These are phyloP conservation scores for Nestor notabilis DNA, from an alignment of 2,113 vertebrate species.

Conservation along the genomic window DNA sequence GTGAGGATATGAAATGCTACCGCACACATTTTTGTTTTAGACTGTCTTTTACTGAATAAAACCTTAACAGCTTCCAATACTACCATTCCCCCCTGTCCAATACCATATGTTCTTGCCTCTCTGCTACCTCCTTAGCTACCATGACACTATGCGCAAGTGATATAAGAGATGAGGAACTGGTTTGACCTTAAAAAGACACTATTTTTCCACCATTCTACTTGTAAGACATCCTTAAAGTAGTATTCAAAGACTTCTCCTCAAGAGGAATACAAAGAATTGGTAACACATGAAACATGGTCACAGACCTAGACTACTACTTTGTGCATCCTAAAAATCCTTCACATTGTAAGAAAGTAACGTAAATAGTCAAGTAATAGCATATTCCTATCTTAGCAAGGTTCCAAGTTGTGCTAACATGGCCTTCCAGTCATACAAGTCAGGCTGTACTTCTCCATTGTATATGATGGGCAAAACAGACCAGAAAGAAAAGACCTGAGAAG, in stretches of 20 bases:
- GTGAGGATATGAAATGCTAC: neutral
- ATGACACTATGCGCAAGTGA: rapidly evolving
- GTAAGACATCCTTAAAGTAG: neutral
- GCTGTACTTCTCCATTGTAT: neutral
- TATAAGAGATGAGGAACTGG: neutral
- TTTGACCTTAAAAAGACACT: neutral
- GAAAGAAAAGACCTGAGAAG: neutral
- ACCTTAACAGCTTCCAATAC: neutral
- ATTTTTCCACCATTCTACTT: neutral
- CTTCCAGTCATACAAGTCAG: neutral
- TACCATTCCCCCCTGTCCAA: neutral
- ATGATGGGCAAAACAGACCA: neutral
- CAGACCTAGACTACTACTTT: neutral
- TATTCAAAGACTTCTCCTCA: neutral
- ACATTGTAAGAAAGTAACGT: rapidly evolving
- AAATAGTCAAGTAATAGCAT: neutral
- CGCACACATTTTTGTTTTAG: neutral
- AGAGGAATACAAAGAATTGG: neutral
- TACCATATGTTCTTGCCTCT: neutral
- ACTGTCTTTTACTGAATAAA: neutral
- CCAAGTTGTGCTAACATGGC: neutral
- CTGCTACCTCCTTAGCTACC: neutral
- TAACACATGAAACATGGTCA: neutral
- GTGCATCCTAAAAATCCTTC: neutral
- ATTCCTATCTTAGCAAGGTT: neutral